Evolutionary conservation across 92 coral and sea anemone species (phyloP), one percentile per base, ranked within the genome.

Genomic region (Desmophyllum pertusum): DNA sequence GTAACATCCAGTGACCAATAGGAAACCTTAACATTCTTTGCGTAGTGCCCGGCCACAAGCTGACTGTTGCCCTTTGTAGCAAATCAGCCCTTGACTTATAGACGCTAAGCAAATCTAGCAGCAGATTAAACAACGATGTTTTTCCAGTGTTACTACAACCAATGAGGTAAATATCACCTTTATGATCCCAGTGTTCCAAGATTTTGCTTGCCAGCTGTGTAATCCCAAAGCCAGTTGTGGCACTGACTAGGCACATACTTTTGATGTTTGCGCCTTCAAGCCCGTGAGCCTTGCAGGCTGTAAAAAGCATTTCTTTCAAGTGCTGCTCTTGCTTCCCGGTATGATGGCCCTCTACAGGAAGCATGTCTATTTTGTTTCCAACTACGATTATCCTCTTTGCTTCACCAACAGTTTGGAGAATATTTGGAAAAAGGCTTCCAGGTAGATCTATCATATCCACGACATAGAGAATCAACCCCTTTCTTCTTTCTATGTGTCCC

Each of bases 91-190:
- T 89, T n/a, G n/a, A n/a, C 80, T 95, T 93, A 77, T 95, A 92
- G 41, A 85, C 96, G 79, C 88, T 89, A 64, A 93, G 81, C 36
- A 96, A 88, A 45, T 96, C 99, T 62, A 92, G 61, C 9, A 96
- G 72, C 63, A 92, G 86, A 89, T 96, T 96, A 79, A 96, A 96
- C 50, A 96, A 82, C 27, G 97, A 88, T 25, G 99, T 92, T 88
- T 96, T 96, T 11, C 99, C 99, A 70, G 95, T 61, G 51, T 96
- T 96, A 70, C 90, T 92, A 38, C 98, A 89, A 15, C 99, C 99
- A 41, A 96, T 57, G 6, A 96, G 74, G 55, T 96, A 96, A 10
- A 94, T 77, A 74, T 96, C 99, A 41, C 98, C 98, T 30, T 90
- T 83, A 48, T 91, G 88, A 51, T 90, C 90, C 99, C 99, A 96